These are phyloP conservation scores for Pararge aegeria DNA, from an alignment of 1,140 invertebrate genomes.

Conservation along the genomic window DNA sequence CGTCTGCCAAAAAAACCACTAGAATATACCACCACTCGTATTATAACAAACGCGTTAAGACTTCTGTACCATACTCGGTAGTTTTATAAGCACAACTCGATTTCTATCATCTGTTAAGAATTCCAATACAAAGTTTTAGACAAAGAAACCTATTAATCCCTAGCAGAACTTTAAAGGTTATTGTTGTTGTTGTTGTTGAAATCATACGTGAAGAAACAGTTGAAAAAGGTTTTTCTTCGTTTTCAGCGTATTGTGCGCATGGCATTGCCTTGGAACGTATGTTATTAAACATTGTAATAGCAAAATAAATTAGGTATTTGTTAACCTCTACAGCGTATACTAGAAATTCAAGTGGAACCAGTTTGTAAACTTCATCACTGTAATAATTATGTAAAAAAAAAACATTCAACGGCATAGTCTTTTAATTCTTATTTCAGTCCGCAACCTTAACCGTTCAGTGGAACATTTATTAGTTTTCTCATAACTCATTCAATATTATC, in stretches of 20 bases:
- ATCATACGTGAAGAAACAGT: slow-evolving; percentile 1
- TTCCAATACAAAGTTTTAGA: neutral
- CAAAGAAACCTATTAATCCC: neutral
- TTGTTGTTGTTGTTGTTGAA: too few relatives aligned
- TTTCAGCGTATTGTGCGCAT: slow-evolving; percentile 25
- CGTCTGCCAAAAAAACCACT: slow-evolving; percentile 17
- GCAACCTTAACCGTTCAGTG: too few relatives aligned
- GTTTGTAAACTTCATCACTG: slow-evolving; percentile 11
- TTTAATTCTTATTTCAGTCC: too few relatives aligned
- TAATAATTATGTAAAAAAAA: too few relatives aligned
- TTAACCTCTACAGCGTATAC: neutral
- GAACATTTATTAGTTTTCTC: too few relatives aligned
- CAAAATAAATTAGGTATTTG: slow-evolving; percentile 3
- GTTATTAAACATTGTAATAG: slow-evolving; percentile 30
- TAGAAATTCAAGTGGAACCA: slow-evolving; percentile 13
- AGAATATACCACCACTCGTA: too few relatives aligned
- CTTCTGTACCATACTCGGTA: slow-evolving; percentile 1
- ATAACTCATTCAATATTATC: too few relatives aligned
- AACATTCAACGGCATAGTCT: too few relatives aligned
- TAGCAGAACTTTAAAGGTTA: neutral
- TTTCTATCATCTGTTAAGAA: slow-evolving; percentile 13
- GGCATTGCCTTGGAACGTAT: slow-evolving; percentile 36
- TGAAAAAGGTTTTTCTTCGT: neutral
- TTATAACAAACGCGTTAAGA: slow-evolving; percentile 10
- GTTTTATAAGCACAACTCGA: slow-evolving; percentile 11